These are phyloP conservation scores for Hypomecis punctinalis DNA, from an alignment of 2,888 invertebrate genomes.

Conservation along the genomic window DNA sequence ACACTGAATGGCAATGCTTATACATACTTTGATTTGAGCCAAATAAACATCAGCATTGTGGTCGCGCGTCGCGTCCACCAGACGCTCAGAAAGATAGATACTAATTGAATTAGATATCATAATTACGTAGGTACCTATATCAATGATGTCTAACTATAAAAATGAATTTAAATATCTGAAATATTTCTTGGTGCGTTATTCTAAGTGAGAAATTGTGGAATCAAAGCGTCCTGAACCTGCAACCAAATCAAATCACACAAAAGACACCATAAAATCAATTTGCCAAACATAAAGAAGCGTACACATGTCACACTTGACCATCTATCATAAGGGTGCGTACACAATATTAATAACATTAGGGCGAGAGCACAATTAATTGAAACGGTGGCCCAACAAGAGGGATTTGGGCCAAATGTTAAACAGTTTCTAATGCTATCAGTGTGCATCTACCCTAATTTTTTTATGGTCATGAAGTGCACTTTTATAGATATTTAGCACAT, in stretches of 20 bases:
- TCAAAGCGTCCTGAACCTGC: neutral
- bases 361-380: slow-evolving; percentile 73
- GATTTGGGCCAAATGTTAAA: slow-evolving; percentile 76
- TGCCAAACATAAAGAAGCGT: slow-evolving; percentile 64
- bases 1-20: no score
- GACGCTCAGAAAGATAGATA: no score
- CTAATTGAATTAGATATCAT: no score
- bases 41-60: no score
- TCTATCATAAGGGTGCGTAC: slow-evolving; percentile 66
- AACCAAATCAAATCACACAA: slow-evolving; percentile 32
- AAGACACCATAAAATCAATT: slow-evolving; percentile 65
- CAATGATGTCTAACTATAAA: no score
- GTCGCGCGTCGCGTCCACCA: no score
- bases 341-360: slow-evolving; percentile 71
- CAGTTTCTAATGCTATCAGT: slow-evolving; percentile 74
- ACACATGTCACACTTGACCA: slow-evolving; percentile 78
- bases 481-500: slow-evolving; percentile 38
- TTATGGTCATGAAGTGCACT: slow-evolving; percentile 42
- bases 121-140: no score
- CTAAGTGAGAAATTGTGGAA: no score
- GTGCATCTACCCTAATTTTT: slow-evolving; percentile 48
- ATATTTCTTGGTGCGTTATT: no score
- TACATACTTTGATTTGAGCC: no score
- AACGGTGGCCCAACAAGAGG: slow-evolving; percentile 56
- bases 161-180: no score